Evolutionary conservation across 2,888 invertebrate genomes (phyloP).

Genomic region (Nebria salina): DNA sequence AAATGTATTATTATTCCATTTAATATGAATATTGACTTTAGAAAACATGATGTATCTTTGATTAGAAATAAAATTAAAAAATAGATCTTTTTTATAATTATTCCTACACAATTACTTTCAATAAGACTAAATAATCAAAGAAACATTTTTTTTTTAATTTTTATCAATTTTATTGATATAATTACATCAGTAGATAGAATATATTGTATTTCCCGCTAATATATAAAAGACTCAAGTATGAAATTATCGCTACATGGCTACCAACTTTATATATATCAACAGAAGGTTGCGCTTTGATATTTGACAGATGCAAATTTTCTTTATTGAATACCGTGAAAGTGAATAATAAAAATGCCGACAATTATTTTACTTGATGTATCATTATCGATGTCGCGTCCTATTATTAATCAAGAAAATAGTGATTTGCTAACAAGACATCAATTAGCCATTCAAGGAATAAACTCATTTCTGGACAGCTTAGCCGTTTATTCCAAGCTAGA

Average conservation of each 20-base stretch:
- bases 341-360: conserved; percentile 71
- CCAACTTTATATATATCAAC: conserved; percentile 7
- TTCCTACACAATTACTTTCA: conserved; percentile 5
- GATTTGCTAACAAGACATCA: conserved; percentile 70
- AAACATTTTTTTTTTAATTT: neutral
- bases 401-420: conserved; percentile 64
- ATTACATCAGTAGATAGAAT: neutral
- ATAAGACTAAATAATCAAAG: neutral
- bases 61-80: conserved; percentile 61
- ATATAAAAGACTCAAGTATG: neutral
- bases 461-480: conserved; percentile 72
- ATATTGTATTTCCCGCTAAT: neutral
- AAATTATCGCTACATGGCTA: neutral
- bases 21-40: conserved; percentile 62
- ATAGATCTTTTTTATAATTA: conserved; percentile 31
- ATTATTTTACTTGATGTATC: conserved; percentile 78
- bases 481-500: conserved; percentile 73
- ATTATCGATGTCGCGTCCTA: conserved; percentile 74
- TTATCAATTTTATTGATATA: neutral
- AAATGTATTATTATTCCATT: conserved; percentile 59
- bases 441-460: conserved; percentile 73
- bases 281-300: neutral
- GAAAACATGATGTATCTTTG: conserved; percentile 64
- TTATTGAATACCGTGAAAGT: neutral
- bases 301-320: conserved; percentile 6